Evolutionary conservation across 2,113 vertebrate species (phyloP).

Genomic region (Tetrax tetrax): DNA sequence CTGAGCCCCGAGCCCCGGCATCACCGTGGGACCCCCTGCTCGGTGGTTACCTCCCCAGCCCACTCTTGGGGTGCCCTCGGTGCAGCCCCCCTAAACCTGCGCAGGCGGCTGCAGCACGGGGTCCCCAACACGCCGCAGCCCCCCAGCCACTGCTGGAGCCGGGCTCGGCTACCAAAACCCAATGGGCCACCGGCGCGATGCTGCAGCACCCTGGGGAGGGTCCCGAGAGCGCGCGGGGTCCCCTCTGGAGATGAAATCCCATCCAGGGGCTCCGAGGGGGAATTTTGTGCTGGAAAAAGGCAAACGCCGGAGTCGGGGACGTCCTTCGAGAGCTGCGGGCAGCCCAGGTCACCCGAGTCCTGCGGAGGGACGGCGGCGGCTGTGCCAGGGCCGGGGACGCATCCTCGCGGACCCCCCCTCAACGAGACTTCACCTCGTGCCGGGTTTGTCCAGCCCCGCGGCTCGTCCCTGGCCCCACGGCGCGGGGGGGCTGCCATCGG

Average conservation of each 20-base stretch:
- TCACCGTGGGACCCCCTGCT: background rate
- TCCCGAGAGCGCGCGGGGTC: background rate
- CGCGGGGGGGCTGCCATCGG: background rate
- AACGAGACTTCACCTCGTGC: slow-evolving; percentile 33
- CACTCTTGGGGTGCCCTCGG: background rate
- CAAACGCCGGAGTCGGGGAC: background rate
- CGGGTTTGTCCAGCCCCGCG: background rate
- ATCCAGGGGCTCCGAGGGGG: rapidly evolving
- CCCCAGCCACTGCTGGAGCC: rapidly evolving
- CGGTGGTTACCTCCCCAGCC: rapidly evolving
- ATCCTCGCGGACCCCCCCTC: background rate
- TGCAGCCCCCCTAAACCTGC: background rate
- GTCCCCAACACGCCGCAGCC: background rate
- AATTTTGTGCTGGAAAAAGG: slow-evolving; percentile 23
- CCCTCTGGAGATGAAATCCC: background rate
- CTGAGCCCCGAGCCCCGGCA: background rate
- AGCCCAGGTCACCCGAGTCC: slow-evolving; percentile 7
- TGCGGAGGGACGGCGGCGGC: background rate
- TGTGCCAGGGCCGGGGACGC: background rate
- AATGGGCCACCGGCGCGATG: rapidly evolving
- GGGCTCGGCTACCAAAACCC: background rate
- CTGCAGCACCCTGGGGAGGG: background rate
- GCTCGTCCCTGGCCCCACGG: background rate
- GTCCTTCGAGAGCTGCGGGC: background rate
- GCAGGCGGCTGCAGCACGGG: background rate